phyloP scores from a whole-genome alignment of 2,888 invertebrate species.

The Quadroppia sp. region DNA sequence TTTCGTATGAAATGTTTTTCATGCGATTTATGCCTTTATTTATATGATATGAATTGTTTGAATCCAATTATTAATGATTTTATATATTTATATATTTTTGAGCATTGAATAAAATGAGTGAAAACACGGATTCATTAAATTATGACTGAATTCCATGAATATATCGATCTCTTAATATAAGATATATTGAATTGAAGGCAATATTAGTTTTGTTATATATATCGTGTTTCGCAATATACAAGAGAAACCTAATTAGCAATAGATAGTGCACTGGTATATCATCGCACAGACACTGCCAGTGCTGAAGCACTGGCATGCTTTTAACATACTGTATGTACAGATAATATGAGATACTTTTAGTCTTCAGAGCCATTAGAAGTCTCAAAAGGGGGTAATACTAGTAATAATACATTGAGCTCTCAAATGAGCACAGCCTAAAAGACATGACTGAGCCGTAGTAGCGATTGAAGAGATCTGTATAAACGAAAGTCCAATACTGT shows the following conservation, averaged over 20 bases:
- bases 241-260: constrained; percentile 1
- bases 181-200: neutral
- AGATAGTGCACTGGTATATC: neutral
- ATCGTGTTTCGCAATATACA: neutral
- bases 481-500: neutral
- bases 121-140: too few relatives aligned
- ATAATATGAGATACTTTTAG: constrained; percentile 24
- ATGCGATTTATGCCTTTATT: too few relatives aligned
- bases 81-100: too few relatives aligned
- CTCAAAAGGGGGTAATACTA: constrained; percentile 11
- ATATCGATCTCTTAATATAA: neutral
- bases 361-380: constrained; percentile 22
- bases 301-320: too few relatives aligned
- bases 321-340: constrained; percentile 7
- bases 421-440: constrained; percentile 2
- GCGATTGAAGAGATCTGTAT: neutral
- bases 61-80: too few relatives aligned
- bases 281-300: neutral
- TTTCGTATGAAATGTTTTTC: too few relatives aligned
- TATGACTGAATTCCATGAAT: neutral
- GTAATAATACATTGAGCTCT: constrained; percentile 21
- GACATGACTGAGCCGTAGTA: neutral
- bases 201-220: neutral
- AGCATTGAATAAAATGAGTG: too few relatives aligned
- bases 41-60: too few relatives aligned